These are phyloP conservation scores for Hirudinaria manillensis DNA, from an alignment of 2,888 invertebrate species.

Conservation along the genomic window DNA sequence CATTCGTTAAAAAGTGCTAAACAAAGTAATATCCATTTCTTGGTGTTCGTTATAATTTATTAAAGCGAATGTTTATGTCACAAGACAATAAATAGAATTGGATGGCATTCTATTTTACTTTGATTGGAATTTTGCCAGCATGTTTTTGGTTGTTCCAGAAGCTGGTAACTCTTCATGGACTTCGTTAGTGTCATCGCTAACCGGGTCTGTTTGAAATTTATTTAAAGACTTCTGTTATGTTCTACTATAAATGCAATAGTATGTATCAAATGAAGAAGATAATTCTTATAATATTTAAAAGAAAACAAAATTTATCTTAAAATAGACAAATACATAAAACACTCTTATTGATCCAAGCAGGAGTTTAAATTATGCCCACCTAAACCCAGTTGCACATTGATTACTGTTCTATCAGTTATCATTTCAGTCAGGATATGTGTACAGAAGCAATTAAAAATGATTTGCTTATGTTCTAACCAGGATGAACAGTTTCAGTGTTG, in stretches of 20 bases:
- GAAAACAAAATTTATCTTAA: not conserved
- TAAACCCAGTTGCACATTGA: too few relatives aligned
- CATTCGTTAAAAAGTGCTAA: too few relatives aligned
- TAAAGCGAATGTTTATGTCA: too few relatives aligned
- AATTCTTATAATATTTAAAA: not conserved
- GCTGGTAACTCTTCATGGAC: slow-evolving; percentile 49
- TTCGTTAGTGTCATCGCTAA: not conserved
- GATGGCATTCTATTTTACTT: slow-evolving; percentile 58
- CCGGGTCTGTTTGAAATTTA: too few relatives aligned
- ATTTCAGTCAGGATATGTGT: not conserved
- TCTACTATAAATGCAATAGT: too few relatives aligned
- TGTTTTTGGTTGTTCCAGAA: slow-evolving; percentile 71
- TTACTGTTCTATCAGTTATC: too few relatives aligned
- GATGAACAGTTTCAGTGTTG: not conserved
- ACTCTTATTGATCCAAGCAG: not conserved
- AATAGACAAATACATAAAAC: too few relatives aligned
- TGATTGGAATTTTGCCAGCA: slow-evolving; percentile 80
- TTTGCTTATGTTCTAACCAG: not conserved
- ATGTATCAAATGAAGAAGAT: not conserved
- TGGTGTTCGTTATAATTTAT: too few relatives aligned
- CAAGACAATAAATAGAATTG: too few relatives aligned
- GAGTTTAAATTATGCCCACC: too few relatives aligned
- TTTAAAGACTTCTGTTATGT: too few relatives aligned
- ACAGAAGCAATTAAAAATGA: not conserved
- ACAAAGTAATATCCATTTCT: too few relatives aligned